Conservation (phyloP, 2,797 vertebrate genomes). For the Gila robusta region DNA sequence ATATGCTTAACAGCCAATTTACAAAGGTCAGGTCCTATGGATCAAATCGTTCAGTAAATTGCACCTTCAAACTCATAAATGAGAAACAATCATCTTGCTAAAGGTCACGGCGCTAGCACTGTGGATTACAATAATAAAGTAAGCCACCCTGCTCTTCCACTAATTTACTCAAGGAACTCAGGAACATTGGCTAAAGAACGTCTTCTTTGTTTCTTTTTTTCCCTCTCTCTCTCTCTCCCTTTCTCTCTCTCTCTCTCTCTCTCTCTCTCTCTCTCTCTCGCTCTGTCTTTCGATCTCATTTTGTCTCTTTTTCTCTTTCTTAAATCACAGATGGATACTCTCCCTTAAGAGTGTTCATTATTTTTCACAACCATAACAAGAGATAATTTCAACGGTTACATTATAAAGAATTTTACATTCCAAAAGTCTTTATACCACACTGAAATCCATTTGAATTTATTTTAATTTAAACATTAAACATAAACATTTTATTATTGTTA, state of each 20-base stretch:
- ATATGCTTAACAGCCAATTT: conserved; percentile 89
- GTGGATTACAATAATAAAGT: conserved; percentile 84
- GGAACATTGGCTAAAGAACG: conserved; percentile 55
- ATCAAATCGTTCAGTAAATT: conserved; percentile 85
- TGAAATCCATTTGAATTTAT: not conserved
- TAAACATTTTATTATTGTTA: not conserved
- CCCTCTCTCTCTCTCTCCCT: not conserved
- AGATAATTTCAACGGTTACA: conserved; percentile 50
- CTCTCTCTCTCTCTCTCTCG: not conserved
- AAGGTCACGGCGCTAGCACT: conserved; percentile 82
- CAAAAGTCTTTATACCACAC: not conserved
- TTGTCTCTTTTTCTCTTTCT: conserved; percentile 15
- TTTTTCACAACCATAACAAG: conserved; percentile 46
- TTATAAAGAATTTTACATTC: conserved; percentile 9
- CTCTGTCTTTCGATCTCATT: not conserved
- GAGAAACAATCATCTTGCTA: conserved; percentile 84
- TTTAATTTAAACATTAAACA: not conserved
- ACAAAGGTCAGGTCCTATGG: conserved; percentile 87
- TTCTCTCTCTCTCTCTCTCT: conserved; percentile 9
- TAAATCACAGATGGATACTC: conserved; percentile 37
- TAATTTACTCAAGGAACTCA: conserved; percentile 68
- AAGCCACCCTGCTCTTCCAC: conserved; percentile 71
- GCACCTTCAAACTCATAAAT: conserved; percentile 85
- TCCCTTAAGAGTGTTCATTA: conserved; percentile 48
- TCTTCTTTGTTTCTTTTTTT: conserved; percentile 41